Evolutionary conservation across 2,888 invertebrate genomes (phyloP).

Genomic region (Idaea biselata): DNA sequence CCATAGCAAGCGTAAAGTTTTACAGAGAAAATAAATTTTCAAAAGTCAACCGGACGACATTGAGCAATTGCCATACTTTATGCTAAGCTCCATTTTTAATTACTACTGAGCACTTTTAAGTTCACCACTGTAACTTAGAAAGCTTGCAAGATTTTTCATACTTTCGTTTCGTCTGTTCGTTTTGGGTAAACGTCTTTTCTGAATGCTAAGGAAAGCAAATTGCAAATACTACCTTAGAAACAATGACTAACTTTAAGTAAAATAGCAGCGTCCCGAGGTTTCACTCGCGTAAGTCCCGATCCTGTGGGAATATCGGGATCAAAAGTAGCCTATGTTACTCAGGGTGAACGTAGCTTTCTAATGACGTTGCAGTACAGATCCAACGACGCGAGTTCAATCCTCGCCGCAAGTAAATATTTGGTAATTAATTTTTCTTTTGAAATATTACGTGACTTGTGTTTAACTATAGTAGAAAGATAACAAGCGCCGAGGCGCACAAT

Average conservation of each 20-base stretch:
- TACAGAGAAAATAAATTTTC: conserved; percentile 45
- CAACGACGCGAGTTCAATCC: background rate
- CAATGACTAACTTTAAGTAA: background rate
- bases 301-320: no score
- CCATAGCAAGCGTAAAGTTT: conserved; percentile 34
- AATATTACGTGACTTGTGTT: background rate
- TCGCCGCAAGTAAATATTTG: background rate
- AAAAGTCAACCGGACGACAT: conserved; percentile 56
- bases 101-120: conserved; percentile 62
- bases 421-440: no score
- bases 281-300: no score
- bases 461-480: background rate
- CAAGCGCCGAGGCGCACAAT: no score
- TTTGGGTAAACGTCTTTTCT: conserved; percentile 12
- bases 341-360: no score
- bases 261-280: no score
- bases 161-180: conserved; percentile 24
- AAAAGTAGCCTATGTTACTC: no score
- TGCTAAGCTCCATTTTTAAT: conserved; percentile 68
- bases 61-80: conserved; percentile 72
- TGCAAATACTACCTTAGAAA: background rate
- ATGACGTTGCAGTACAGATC: no score
- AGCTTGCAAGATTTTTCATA: conserved; percentile 44
- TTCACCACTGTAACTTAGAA: conserved; percentile 44
- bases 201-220: conserved; percentile 1